A percentile compares a stretch with the other conserved stretches of the same genome.
Evolutionary conservation across 1,140 invertebrate genomes (phyloP).

Genomic region (Microvelia longipes): DNA sequence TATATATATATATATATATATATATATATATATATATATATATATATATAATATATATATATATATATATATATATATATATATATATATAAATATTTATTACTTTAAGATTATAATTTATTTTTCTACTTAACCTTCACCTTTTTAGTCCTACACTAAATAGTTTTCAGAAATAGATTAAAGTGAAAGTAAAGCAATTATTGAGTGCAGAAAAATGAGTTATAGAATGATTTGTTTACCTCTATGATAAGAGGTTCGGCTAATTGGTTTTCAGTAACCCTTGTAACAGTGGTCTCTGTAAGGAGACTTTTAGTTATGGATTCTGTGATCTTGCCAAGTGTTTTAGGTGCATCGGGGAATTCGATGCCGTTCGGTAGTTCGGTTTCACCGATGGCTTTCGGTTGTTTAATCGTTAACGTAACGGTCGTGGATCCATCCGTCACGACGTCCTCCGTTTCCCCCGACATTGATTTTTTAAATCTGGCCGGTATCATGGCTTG

Average conservation of each 20-base stretch:
- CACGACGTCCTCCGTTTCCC: not conserved
- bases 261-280: slow-evolving; percentile 79
- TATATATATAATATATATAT: no score
- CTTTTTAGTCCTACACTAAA: no score
- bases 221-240: no score
- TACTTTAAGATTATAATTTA: no score
- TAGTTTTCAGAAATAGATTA: no score
- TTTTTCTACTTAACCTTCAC: no score
- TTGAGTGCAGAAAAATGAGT: no score
- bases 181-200: no score
- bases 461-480: slow-evolving; percentile 35
- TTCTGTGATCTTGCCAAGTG: slow-evolving; percentile 72
- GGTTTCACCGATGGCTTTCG: slow-evolving; percentile 28
- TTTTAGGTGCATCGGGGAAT: slow-evolving; percentile 66
- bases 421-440: slow-evolving; percentile 28
- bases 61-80: no score
- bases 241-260: slow-evolving; percentile 67
- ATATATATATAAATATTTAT: no score
- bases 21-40: no score
- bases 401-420: slow-evolving; percentile 55
- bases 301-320: slow-evolving; percentile 85
- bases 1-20: no score
- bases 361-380: slow-evolving; percentile 38
- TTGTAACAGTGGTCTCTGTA: slow-evolving; percentile 82
- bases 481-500: slow-evolving; percentile 83